phyloP scores from a whole-genome alignment of 1,140 invertebrate species.

The Orius insidiosus region DNA sequence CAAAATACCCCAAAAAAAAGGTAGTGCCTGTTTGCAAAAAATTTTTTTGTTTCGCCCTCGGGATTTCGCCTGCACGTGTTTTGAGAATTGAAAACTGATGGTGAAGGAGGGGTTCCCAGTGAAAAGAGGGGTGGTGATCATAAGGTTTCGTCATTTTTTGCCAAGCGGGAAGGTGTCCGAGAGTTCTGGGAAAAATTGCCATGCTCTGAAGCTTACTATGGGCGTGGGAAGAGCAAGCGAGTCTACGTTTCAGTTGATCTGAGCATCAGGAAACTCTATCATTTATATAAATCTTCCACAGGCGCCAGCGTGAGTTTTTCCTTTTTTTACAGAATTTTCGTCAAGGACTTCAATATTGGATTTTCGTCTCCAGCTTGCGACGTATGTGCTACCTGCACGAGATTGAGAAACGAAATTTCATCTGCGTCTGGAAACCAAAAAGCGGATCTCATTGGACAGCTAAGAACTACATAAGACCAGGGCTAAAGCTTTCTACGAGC shows the following conservation, averaged over 20 bases:
- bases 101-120: no score
- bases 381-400: neutral
- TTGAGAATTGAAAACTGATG: no score
- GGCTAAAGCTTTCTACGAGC: neutral
- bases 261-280: no score
- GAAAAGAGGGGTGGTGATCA: no score
- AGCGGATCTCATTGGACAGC: neutral
- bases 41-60: no score
- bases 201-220: neutral
- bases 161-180: no score
- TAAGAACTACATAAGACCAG: neutral
- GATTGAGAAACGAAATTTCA: neutral
- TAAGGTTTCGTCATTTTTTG: no score
- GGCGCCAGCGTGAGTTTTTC: neutral
- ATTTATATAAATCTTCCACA: neutral
- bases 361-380: neutral
- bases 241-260: neutral
- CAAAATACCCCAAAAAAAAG: no score
- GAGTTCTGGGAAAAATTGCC: no score
- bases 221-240: neutral
- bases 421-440: neutral
- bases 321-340: slow-evolving; percentile 2
- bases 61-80: no score
- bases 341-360: neutral
- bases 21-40: no score